Percentiles rank a stretch among this genome's conserved stretches.
phyloP scores from a whole-genome alignment of 2,797 vertebrate species.

The Girardinus metallicus region DNA sequence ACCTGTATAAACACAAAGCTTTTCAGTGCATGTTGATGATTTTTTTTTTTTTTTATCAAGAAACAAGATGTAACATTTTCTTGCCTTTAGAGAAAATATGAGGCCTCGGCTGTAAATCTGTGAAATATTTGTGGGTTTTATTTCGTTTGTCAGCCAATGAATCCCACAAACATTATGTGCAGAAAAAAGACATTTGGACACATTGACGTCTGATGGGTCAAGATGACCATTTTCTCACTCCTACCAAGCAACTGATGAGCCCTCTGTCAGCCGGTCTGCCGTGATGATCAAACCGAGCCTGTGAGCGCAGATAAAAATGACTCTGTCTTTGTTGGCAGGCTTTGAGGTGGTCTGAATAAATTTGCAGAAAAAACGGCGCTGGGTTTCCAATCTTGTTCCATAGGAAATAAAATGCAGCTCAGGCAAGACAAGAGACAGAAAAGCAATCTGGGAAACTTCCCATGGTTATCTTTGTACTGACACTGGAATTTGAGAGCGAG shows the following conservation, averaged over 20 bases:
- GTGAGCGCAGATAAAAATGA: not conserved
- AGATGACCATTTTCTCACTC: conserved; percentile 2
- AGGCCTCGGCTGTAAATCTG: not conserved
- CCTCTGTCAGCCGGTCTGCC: not conserved
- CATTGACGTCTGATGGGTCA: not conserved
- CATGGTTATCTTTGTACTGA: not conserved
- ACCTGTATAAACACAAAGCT: conserved; percentile 52
- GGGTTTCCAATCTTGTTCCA: not conserved
- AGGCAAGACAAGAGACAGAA: not conserved
- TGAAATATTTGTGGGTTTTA: not conserved
- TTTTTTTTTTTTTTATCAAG: too few species aligned
- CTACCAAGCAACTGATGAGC: not conserved
- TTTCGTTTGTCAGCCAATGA: not conserved
- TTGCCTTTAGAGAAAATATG: not conserved
- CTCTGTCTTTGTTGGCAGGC: not conserved
- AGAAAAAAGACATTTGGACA: not conserved
- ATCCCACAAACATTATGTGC: not conserved
- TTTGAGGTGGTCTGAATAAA: not conserved
- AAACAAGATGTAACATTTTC: not conserved
- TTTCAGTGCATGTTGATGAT: not conserved
- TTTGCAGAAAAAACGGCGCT: not conserved
- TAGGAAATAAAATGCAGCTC: not conserved
- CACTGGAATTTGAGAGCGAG: not conserved
- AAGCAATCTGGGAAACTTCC: not conserved
- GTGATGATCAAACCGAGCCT: not conserved